Base-by-base conservation (phyloP, 2,113 vertebrate genomes). In the Toxostoma redivivum region DNA sequence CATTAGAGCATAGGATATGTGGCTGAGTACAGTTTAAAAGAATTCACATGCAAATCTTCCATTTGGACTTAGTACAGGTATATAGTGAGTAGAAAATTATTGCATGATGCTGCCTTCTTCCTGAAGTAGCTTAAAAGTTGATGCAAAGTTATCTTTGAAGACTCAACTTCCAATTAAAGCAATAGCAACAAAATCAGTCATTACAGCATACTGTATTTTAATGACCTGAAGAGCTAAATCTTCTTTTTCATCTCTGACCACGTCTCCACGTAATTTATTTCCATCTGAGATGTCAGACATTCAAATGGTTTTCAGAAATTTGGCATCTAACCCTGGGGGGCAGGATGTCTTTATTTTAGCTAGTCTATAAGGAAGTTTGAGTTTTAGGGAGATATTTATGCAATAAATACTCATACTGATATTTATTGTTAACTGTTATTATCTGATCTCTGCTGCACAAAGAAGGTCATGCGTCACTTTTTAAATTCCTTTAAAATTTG, bases 101-200 rank as follows among this genome's bases (percentile, higher is more conserved):
- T 78, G 51, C 44, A 33, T 28, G 81, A 44, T 51, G 67, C 30
- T 61, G 85, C n/a, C 33, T 74, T 88, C 65, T 86, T 90, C 81
- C 69, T 88, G 38, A 74, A 92, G 71, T 58, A 86, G 31, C 56
- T 86, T 73, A 76, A 73, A 96, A 95, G 60, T 24, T 73, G 76
- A 80, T 86, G 82, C 60, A 77, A 88, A 92, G 60, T 57, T 90
- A 47, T 65, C 88, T 93, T 92, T 93, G 88, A 94, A 86, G 88
- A 67, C 71, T 81, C 64, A 77, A 60, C 61, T 0, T 1, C 56
- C 85, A 92, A 24, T 93, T 94, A 92, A 93, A 93, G 64, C 76
- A 79, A 30, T 11, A 82, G 62, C 51, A 86, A 27, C 31, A 12
- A 67, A 70, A 92, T 92, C 82, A 86, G 58, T 81, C 88, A 45